Conservation (phyloP, 1,140 invertebrate genomes). For the Oscheius sp. region DNA sequence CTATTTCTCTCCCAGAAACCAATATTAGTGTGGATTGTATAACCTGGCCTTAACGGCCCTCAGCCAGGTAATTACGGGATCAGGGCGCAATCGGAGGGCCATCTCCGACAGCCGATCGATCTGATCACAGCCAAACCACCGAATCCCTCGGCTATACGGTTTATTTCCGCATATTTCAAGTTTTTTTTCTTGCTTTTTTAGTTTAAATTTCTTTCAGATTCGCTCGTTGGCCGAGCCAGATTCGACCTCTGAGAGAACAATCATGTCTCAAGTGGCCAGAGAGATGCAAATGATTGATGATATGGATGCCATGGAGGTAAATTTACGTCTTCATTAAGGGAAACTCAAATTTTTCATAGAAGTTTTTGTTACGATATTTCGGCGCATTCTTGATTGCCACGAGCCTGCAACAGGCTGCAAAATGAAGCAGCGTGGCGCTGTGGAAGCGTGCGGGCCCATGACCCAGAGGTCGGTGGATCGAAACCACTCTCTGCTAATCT, state of each 20-base stretch:
- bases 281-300: conserved; percentile 3
- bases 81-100: not conserved
- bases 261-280: not conserved
- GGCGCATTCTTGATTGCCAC: no score
- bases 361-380: no score
- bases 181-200: not conserved
- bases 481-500: conserved; percentile 85
- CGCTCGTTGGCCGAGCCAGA: not conserved
- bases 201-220: not conserved
- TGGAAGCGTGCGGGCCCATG: no score
- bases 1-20: no score
- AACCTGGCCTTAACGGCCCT: no score
- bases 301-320: no score
- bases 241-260: not conserved
- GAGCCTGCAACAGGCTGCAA: no score
- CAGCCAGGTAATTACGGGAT: conserved; percentile 2
- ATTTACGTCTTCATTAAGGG: no score
- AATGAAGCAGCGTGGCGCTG: no score
- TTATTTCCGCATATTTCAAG: no score
- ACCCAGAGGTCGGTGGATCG: conserved; percentile 93
- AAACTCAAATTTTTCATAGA: no score
- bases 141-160: not conserved
- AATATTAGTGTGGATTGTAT: no score
- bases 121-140: conserved; percentile 11
- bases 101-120: not conserved